Evolutionary conservation across 2,888 invertebrate genomes (phyloP), one percentile per base, ranked within the genome.

Genomic region (Lasius fuliginosus): DNA sequence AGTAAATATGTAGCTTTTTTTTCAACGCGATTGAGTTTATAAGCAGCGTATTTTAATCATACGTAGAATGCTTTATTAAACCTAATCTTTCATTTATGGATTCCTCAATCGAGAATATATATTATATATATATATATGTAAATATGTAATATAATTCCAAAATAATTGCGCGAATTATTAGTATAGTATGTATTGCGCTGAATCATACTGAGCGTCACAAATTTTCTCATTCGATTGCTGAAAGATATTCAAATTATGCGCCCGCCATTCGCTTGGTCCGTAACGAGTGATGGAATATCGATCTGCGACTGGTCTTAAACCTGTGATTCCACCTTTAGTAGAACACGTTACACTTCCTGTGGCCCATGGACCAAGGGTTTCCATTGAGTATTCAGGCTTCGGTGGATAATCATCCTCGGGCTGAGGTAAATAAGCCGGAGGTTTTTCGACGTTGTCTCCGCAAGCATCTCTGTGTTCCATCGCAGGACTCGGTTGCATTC

Each of bases 301-400:
- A 94, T 97, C 97, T 12, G 97, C 97, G 0, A 96, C 96, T 0
- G 98, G 98, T 86, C 97, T 95, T 0, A 97, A 97, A 3, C 98
- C 97, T 0, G 97, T 97, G 92, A 97, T 95, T 0, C 96, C 96
- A 0, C 96, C 96, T 82, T 97, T 95, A 0, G 97, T 97, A 53
- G 97, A 97, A 97, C 97, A 97, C 93, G 97, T 97, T 0, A 97
- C 96, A 88, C 96, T 96, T 1, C 97, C 97, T 1, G 97, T 97
- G 3, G 96, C 96, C 95, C 97, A 97, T 11, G 97, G 97, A 1
- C 95, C 95, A 68, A 96, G 94, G 0, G 96, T 95, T 0, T 95
- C 96, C 96, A 96, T 96, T 6, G 95, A 93, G 27, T 94, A 93
- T 58, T 91, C 91, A 3, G 87, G 85, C 75, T 90, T 88, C 9